Evolutionary conservation across 1,140 invertebrate genomes (phyloP), one percentile per base, ranked within the genome.

Genomic region (Heliconius nattereri): DNA sequence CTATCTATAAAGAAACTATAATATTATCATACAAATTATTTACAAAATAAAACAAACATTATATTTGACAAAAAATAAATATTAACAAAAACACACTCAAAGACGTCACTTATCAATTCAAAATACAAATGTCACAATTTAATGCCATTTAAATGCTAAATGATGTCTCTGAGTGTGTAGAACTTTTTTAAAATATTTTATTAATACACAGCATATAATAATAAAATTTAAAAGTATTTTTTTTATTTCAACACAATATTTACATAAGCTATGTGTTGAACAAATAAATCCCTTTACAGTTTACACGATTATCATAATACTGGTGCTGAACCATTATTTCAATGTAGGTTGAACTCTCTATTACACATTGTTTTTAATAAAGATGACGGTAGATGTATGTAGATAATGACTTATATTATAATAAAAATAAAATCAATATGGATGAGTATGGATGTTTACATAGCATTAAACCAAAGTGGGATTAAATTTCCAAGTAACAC

Each of bases 11-110:
- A 83, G 83, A 88, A 90, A 87, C 84, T 85, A 84, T 57, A 84
- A 84, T 76, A 75, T 83, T 84, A 89, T 85, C 81, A 87, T 87
- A 88, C 83, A 90, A 80, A 77, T 83, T 91, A 90, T 91, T 90
- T 91, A 91, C 90, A 89, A 81, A 81, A 81, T 78, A 75, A 78
- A 45, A 71, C 54, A 77, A 71, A 80, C 52, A 45, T 49, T 76
- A n/a, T 70, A 66, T 71, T 76, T 32, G n/a, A 71, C 45, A 77
- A 71, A 60, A n/a, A 60, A 77, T 77, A 71, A 77, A 71, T 37
- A 76, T 23, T 40, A 71, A 75, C 19, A 45, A 26, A 11, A 26
- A 11, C 60, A 66, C 60, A 66, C 60, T 66, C 60, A 66, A 11
- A 66, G 13, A 66, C 60, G 60, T 66, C 60, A 66, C 3, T 66